Percentiles rank a stretch among this genome's conserved stretches.
Conservation (phyloP, 2,113 vertebrate species). For the Leiothrix lutea region DNA sequence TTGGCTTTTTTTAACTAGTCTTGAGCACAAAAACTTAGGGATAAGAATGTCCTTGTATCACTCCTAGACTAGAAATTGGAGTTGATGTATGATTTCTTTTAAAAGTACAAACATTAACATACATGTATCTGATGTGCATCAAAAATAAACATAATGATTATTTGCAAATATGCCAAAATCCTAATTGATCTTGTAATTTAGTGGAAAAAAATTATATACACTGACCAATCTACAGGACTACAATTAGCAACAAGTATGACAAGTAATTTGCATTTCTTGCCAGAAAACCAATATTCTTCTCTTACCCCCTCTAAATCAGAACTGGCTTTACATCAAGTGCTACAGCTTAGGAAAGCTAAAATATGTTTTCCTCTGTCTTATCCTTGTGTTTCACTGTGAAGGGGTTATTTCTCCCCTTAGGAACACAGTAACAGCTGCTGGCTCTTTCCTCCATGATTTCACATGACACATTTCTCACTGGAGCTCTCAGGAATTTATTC, state of each 20-base stretch:
- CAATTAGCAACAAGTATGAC: background rate
- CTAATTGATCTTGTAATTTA: background rate
- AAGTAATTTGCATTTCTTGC: background rate
- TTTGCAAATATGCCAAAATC: background rate
- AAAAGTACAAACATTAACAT: background rate
- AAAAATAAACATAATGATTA: background rate
- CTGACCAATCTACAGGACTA: background rate
- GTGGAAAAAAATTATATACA: background rate
- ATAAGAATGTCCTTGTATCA: background rate
- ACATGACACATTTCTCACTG: background rate
- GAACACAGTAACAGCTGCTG: background rate
- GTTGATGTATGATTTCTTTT: background rate
- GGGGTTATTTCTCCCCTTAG: background rate
- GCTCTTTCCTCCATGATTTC: background rate
- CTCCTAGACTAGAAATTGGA: background rate
- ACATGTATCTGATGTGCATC: background rate
- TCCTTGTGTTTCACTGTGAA: background rate
- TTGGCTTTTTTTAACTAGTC: background rate
- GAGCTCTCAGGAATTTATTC: background rate
- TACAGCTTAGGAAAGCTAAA: background rate
- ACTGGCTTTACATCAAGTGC: background rate
- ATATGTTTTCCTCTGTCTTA: background rate
- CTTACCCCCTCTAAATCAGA: background rate
- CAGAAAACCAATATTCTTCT: background rate
- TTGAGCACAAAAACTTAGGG: background rate